These are phyloP conservation scores for Theristicus caerulescens DNA, from an alignment of 2,113 vertebrate species.

Conservation along the genomic window DNA sequence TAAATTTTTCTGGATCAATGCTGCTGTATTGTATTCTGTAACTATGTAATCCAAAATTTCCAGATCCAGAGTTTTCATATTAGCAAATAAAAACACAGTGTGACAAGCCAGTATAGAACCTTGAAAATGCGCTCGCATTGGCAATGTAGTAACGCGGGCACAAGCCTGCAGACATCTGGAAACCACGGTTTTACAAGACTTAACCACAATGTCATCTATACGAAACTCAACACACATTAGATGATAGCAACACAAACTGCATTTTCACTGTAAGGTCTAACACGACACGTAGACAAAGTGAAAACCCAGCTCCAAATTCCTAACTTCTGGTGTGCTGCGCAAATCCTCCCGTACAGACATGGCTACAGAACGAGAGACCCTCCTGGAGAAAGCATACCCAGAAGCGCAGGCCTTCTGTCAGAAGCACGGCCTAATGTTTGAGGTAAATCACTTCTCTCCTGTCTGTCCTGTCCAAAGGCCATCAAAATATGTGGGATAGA, in stretches of 20 bases:
- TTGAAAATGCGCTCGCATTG: neutral
- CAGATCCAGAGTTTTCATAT: neutral
- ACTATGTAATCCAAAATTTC: neutral
- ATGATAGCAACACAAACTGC: neutral
- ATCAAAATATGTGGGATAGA: neutral
- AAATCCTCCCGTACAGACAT: slow-evolving; percentile 70
- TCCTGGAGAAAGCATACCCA: slow-evolving; percentile 76
- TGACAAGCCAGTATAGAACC: neutral
- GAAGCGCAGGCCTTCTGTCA: slow-evolving; percentile 81
- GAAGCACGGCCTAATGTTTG: slow-evolving; percentile 76
- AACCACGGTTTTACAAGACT: neutral
- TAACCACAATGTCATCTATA: neutral
- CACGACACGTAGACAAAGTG: neutral
- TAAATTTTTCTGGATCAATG: neutral
- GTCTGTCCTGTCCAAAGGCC: neutral
- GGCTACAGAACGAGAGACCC: slow-evolving; percentile 77
- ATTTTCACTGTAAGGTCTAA: neutral
- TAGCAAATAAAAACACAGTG: neutral
- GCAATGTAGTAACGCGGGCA: neutral
- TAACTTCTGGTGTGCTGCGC: neutral
- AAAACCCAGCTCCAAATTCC: neutral
- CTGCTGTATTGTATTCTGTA: neutral
- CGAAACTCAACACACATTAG: neutral
- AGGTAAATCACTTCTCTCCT: slow-evolving; percentile 68
- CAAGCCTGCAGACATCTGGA: neutral